Evolutionary conservation across 2,888 invertebrate genomes (phyloP), one percentile per base, ranked within the genome.

Genomic region (Chalcis sispes): DNA sequence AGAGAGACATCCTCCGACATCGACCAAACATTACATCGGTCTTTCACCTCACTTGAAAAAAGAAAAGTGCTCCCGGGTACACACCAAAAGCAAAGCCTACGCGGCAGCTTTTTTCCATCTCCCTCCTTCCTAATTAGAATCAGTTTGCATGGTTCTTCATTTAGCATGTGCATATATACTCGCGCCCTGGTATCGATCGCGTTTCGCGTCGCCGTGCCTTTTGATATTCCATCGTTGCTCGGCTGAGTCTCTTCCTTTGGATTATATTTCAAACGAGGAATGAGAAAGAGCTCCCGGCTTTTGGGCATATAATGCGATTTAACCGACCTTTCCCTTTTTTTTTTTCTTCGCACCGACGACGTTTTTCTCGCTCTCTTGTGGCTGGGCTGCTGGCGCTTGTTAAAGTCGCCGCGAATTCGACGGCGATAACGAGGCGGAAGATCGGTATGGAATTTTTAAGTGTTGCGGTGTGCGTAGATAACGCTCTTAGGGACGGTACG

Each of bases 121-220:
- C n/a, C n/a, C 1, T 18, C 56, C 5, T 40, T 29, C 58, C 65
- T 59, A 61, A 75, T 75, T 70, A 65, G 48, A 75, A 75, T 75
- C 48, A 65, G 75, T 59, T 75, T 75, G 70, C 70, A 40, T 27
- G 46, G 74, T 67, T 67, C 74, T 67, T 59, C 25, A 32, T 42
- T n/a, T n/a, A 8, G 58, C 36, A 36, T 36, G 36, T 36, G 20
- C 20, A 10, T 20, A 10, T 50, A 36, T n/a, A n/a, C 42, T 4
- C 18, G 18, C 50, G 50, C 2, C 20, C 50, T 18, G 25, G 25
- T 29, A n/a, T 8, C 18, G n/a, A n/a, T n/a, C 5, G 50, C 46
- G 59, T 62, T 73, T 64, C 42, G 40, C 50, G 20, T 52, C 52
- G 13, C 50, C 29, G 1, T 29, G 46, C 64, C 61, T 67, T 52